Base-by-base conservation (phyloP, 1,140 invertebrate species). In the Danaus melanippus region DNA sequence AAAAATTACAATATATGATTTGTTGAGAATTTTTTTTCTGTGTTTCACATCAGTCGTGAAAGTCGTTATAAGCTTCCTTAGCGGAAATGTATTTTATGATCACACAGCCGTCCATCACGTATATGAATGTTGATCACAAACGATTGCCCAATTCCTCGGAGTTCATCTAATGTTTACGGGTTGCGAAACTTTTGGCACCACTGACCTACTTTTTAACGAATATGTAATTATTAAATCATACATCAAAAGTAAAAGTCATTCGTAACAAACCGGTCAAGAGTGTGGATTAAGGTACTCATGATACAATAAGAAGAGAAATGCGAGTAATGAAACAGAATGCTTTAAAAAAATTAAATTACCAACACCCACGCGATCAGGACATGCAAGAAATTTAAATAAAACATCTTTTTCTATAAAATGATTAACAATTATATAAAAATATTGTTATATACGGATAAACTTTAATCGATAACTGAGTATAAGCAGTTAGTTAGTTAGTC, bases 11-110 rank as follows among this genome's bases (percentile, higher is more conserved):
- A 64, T 65, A 51, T 55, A 50, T 41, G 61, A 54, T 72, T 67
- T 65, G 58, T 60, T 60, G 50, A 15, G 15, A 3, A 65, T 59
- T 45, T 61, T 61, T 60, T 66, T 67, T 67, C 62, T 67, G 62
- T 56, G 65, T 58, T 70, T 63, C 62, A 66, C 57, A 65, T 49
- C 21, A 52, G 42, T 62, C 45, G 43, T 21, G 39, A 12, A 58
- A 42, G 39, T 49, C 4, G 21, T 5, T 32, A 60, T 46, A 46
- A 46, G 54, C 62, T 67, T 64, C 60, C 61, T 58, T 58, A 21
- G 52, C 58, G 62, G 64, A 60, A 69, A 69, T 56, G 46, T 48
- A 42, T 46, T 47, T 56, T 39, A 9, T 45, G 32, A 10, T 41
- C 46, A 42, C 53, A 39, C 47, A 46, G 41, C 3, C 44, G 10